Evolutionary conservation across 2,113 vertebrate species (phyloP).

Genomic region (Antigone vipio): DNA sequence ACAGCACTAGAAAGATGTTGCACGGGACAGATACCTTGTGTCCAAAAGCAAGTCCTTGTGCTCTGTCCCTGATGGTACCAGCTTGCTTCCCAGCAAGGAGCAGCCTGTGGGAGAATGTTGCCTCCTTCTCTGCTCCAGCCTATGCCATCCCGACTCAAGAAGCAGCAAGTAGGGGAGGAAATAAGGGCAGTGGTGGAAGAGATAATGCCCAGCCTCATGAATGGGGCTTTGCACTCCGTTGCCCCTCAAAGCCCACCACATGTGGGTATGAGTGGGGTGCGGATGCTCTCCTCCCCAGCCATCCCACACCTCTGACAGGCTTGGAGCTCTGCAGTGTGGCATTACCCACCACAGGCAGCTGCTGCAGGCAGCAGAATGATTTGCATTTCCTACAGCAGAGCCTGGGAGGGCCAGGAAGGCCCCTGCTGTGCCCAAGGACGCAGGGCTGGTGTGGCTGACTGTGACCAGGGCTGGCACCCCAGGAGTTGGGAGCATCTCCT

Average conservation of each 20-base stretch:
- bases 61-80: not conserved
- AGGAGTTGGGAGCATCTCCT: not conserved
- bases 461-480: not conserved
- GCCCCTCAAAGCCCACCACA: not conserved
- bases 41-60: not conserved
- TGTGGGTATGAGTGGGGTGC: not conserved
- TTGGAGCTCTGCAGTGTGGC: not conserved
- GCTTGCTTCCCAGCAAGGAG: not conserved
- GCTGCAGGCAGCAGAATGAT: not conserved
- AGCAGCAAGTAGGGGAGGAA: not conserved
- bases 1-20: not conserved
- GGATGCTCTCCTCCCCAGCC: not conserved
- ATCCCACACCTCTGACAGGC: not conserved
- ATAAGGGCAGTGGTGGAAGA: not conserved
- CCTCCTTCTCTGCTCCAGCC: not conserved
- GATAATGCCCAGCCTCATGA: not conserved
- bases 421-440: not conserved
- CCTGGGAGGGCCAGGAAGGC: not conserved
- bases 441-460: not conserved
- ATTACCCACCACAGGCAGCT: not conserved
- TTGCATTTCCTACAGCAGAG: not conserved
- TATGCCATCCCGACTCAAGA: not conserved
- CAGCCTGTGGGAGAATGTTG: not conserved
- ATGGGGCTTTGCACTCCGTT: not conserved
- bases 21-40: accelerated